Conservation (phyloP, 2,888 invertebrate genomes). For the Lepidocyrtoides sp. region DNA sequence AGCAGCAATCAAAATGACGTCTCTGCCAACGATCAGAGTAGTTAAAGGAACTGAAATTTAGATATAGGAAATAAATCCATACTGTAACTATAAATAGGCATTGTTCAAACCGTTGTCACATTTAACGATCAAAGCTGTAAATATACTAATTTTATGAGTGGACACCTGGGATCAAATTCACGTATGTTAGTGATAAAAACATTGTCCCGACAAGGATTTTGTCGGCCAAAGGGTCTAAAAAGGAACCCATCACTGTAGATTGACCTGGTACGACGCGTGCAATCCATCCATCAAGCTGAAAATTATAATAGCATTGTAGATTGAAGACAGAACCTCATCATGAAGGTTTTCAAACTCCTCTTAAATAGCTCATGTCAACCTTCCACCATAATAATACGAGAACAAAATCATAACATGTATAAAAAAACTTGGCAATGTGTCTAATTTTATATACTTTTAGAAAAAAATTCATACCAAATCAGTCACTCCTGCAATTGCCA, state of each 20-base stretch:
- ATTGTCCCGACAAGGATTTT: slow-evolving; percentile 97
- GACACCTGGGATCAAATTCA: slow-evolving; percentile 92
- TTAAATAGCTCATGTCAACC: no score
- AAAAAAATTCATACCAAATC: slow-evolving; percentile 91
- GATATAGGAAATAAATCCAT: no score
- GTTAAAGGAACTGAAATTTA: slow-evolving; percentile 89
- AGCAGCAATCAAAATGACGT: slow-evolving; percentile 93
- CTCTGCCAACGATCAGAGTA: slow-evolving; percentile 93
- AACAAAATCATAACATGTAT: neutral
- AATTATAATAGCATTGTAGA: slow-evolving; percentile 82
- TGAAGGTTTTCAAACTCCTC: no score
- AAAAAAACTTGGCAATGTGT: neutral
- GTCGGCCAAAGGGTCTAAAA: slow-evolving; percentile 98
- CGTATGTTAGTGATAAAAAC: slow-evolving; percentile 95
- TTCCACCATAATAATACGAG: neutral
- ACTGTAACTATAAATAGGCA: no score
- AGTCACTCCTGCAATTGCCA: slow-evolving; percentile 95
- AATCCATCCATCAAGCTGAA: slow-evolving; percentile 97
- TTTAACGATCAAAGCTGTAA: no score
- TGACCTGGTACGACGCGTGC: slow-evolving; percentile 97
- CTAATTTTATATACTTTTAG: no score
- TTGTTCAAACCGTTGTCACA: no score
- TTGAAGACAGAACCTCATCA: neutral
- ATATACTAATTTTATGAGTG: no score
- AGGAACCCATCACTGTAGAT: slow-evolving; percentile 97